These are phyloP conservation scores for Spodoptera litura DNA, from an alignment of 1,140 invertebrate genomes.

Conservation along the genomic window DNA sequence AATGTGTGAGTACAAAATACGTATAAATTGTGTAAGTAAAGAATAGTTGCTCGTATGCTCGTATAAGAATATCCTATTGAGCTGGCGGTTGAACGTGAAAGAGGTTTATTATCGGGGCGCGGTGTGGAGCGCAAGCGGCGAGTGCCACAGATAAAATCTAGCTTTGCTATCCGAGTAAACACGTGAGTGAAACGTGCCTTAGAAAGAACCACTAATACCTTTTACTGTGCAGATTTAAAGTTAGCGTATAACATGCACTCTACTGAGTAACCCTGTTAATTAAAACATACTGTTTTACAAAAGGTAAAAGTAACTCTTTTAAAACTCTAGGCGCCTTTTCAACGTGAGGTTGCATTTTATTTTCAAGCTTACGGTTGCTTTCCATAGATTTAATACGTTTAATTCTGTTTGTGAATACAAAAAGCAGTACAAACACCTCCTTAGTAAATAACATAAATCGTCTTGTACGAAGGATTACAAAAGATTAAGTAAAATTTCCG, in stretches of 20 bases:
- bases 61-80: constrained; percentile 28
- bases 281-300: constrained; percentile 1
- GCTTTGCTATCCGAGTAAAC: constrained; percentile 44
- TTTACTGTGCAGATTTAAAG: constrained; percentile 31
- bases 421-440: not conserved
- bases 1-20: constrained; percentile 18
- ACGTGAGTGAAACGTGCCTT: constrained; percentile 39
- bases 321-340: constrained; percentile 14
- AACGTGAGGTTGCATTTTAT: not conserved
- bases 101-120: constrained; percentile 35
- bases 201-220: constrained; percentile 39
- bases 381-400: not conserved
- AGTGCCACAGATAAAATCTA: constrained; percentile 49
- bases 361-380: not conserved
- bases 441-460: constrained; percentile 8
- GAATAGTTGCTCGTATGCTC: constrained; percentile 5
- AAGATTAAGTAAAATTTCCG: constrained; percentile 7
- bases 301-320: constrained; percentile 16
- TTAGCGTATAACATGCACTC: constrained; percentile 4
- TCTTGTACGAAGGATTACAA: not conserved
- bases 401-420: not conserved
- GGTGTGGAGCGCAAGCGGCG: constrained; percentile 35
- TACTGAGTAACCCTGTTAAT: constrained; percentile 25
- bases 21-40: constrained; percentile 20
- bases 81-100: constrained; percentile 35